phyloP scores from a whole-genome alignment of 2,797 vertebrate genomes.

The Arvicola amphibius region DNA sequence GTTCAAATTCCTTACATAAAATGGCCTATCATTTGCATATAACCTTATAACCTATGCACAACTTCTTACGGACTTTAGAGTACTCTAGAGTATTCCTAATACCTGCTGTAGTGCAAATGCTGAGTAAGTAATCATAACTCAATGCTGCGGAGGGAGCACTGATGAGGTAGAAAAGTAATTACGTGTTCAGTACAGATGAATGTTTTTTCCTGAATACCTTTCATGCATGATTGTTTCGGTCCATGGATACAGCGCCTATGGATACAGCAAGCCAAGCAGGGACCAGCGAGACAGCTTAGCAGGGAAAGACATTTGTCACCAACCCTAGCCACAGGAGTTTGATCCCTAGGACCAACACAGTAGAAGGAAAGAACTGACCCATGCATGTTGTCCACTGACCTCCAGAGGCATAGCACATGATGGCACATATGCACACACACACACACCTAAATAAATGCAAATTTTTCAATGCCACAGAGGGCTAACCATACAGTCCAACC shows the following conservation, averaged over 20 bases:
- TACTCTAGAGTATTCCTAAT: not conserved
- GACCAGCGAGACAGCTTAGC: not conserved
- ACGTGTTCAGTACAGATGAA: not conserved
- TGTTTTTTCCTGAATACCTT: not conserved
- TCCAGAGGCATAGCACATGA: too few relatives aligned
- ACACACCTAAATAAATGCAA: not conserved
- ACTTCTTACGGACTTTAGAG: not conserved
- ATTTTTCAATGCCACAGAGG: not conserved
- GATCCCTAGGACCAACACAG: not conserved
- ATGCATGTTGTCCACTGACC: too few relatives aligned
- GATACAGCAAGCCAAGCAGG: not conserved
- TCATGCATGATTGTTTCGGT: not conserved
- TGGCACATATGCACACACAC: too few relatives aligned
- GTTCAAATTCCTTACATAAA: not conserved
- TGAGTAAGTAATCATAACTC: not conserved
- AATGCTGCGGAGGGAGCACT: not conserved
- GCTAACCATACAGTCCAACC: not conserved
- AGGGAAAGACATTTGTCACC: not conserved
- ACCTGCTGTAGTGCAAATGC: not conserved
- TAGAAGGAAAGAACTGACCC: not conserved
- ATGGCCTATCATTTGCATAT: not conserved
- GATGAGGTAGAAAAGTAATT: not conserved
- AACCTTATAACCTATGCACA: not conserved
- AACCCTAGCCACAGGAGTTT: not conserved
- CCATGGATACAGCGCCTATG: too few relatives aligned